A percentile compares a stretch with the other conserved stretches of the same genome.
These are phyloP conservation scores for Prietella phreatophila DNA, from an alignment of 2,113 vertebrate genomes.

Conservation along the genomic window DNA sequence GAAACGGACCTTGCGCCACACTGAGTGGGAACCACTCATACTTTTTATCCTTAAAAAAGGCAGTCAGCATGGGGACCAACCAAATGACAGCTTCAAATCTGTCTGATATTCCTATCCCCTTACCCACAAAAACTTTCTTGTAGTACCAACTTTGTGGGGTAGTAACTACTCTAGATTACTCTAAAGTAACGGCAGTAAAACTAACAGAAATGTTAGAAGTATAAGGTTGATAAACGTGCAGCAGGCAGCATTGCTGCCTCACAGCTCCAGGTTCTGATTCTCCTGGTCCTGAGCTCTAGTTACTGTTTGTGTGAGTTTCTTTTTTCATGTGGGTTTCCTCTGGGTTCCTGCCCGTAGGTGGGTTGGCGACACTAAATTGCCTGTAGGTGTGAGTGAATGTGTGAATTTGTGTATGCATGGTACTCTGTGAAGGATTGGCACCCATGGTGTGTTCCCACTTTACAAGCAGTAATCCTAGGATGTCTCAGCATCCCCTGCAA, in stretches of 20 bases:
- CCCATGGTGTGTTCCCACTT: not conserved
- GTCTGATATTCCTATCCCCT: not conserved
- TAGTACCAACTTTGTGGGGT: not conserved
- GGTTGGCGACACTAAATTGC: not conserved
- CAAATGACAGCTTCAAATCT: not conserved
- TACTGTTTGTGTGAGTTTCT: not conserved
- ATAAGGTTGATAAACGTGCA: not conserved
- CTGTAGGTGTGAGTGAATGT: not conserved
- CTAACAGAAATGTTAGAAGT: not conserved
- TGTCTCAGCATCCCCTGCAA: not conserved
- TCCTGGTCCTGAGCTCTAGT: not conserved
- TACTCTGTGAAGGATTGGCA: not conserved
- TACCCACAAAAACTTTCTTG: not conserved
- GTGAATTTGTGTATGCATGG: not conserved
- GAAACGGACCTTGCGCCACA: no score
- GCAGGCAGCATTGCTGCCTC: not conserved
- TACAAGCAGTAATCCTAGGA: not conserved
- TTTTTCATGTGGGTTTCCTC: not conserved
- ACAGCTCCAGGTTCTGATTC: not conserved
- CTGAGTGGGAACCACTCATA: no score
- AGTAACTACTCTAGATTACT: not conserved
- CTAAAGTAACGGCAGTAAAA: not conserved
- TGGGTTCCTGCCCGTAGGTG: not conserved
- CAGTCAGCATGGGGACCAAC: not conserved
- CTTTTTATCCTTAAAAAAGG: not conserved